Conservation (phyloP, 1,140 invertebrate species). For the Rhopalosiphum padi region DNA sequence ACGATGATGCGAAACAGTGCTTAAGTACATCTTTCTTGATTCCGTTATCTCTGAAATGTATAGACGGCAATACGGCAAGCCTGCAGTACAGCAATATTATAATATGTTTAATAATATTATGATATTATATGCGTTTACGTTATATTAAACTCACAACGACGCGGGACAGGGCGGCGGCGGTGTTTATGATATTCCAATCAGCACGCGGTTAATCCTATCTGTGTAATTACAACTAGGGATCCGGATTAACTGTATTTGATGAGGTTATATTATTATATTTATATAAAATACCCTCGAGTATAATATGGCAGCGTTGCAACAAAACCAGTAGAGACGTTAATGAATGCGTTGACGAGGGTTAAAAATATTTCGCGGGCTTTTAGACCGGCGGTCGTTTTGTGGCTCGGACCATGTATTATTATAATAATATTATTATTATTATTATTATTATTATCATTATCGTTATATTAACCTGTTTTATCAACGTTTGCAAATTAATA, state of each 20-base stretch:
- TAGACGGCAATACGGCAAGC: background rate
- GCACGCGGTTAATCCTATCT: slow-evolving; percentile 38
- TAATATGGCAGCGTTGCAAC: background rate
- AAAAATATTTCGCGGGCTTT: slow-evolving; percentile 44
- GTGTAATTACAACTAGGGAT: slow-evolving; percentile 25
- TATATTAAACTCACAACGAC: background rate
- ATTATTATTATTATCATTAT: background rate
- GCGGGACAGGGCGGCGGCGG: background rate
- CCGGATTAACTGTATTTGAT: slow-evolving; percentile 52
- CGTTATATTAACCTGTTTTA: slow-evolving; percentile 44
- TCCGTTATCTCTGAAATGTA: background rate
- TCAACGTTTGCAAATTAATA: background rate
- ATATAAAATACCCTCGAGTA: slow-evolving; percentile 44
- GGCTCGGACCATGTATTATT: background rate
- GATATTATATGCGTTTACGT: background rate
- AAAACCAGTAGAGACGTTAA: slow-evolving; percentile 51
- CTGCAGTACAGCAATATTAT: background rate
- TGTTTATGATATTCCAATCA: slow-evolving; percentile 49
- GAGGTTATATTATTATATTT: slow-evolving; percentile 34
- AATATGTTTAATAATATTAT: background rate
- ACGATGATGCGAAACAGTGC: background rate
- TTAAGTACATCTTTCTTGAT: background rate
- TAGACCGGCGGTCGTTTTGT: background rate
- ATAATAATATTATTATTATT: background rate
- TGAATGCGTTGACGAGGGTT: slow-evolving; percentile 55